These are phyloP conservation scores for Tiliacea aurago DNA, from an alignment of 2,888 invertebrate genomes.

Conservation along the genomic window DNA sequence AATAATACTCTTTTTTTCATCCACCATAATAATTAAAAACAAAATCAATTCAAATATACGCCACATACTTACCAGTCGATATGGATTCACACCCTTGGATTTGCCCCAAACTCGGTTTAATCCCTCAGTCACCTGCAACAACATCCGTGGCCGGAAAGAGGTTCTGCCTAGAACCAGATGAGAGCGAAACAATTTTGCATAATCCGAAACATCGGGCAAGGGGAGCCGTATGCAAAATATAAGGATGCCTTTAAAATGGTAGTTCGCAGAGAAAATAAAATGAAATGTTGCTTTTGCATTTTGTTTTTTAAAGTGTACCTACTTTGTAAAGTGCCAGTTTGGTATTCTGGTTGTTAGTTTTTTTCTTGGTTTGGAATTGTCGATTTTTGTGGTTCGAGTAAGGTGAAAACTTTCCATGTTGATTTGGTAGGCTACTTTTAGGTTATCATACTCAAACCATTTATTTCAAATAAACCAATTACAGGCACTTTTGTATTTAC, in stretches of 20 bases:
- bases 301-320: slow-evolving; percentile 32
- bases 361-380: neutral
- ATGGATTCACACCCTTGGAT: slow-evolving; percentile 15
- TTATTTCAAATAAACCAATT: too few species aligned
- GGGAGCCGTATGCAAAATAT: slow-evolving; percentile 55
- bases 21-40: too few species aligned
- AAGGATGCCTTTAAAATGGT: slow-evolving; percentile 54
- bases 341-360: neutral
- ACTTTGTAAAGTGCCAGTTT: slow-evolving; percentile 21
- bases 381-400: neutral
- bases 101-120: slow-evolving; percentile 29
- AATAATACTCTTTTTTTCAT: neutral
- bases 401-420: neutral
- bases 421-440: neutral
- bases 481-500: too few species aligned
- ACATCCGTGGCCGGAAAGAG: slow-evolving; percentile 34
- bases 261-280: slow-evolving; percentile 40
- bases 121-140: slow-evolving; percentile 44
- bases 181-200: slow-evolving; percentile 54
- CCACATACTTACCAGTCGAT: neutral
- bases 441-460: too few species aligned
- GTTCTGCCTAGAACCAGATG: slow-evolving; percentile 36
- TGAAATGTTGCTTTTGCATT: slow-evolving; percentile 26
- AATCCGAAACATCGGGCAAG: slow-evolving; percentile 44
- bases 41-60: neutral